Base-by-base conservation (phyloP, 2,797 vertebrate genomes). In the Phoeniculus purpureus region DNA sequence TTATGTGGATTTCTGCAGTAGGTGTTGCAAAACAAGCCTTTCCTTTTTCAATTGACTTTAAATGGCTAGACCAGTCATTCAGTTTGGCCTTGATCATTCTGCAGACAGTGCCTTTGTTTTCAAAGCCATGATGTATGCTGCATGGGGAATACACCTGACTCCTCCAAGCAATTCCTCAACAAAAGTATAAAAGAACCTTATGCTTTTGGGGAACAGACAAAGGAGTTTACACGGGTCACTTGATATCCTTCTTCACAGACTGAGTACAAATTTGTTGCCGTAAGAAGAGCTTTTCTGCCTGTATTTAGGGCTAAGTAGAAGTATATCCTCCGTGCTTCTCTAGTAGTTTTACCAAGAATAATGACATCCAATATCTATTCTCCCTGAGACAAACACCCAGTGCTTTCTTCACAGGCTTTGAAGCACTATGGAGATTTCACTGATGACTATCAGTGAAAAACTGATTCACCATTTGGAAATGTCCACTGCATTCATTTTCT, bases 381-480 rank as follows among this genome's bases (percentile, higher is more conserved):
- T 87, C 31, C 32, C 62, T 48, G 34, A 51, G 37, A 90, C 16
- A 65, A 90, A 84, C 48, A 62, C 29, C 19, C 59, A 8, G 15
- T 50, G 71, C n/a, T 84, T 94, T 91, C 45, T 40, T 25, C 1
- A 4, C 27, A 76, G 29, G 27, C 81, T 94, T 94, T 94, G 88
- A 96, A 94, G 67, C 84, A 29, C 7, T 7, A 29, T 54, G 54
- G 32, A 74, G 58, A 67, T 84, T 94, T 95, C 85, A 74, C 67
- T 88, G 93, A 89, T 86, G 27, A 29, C 40, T 90, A 73, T 89
- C 82, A 66, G 25, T 66, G 40, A 90, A 91, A 84, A 81, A 51
- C 48, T 77, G 55, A 66, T 76, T 83, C 64, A 59, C 67, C 67
- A 56, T 73, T 66, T 94, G 85, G 66, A 89, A 93, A 70, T 67